Base-by-base conservation (phyloP, 2,888 invertebrate genomes). In the Conomelus anceps region DNA sequence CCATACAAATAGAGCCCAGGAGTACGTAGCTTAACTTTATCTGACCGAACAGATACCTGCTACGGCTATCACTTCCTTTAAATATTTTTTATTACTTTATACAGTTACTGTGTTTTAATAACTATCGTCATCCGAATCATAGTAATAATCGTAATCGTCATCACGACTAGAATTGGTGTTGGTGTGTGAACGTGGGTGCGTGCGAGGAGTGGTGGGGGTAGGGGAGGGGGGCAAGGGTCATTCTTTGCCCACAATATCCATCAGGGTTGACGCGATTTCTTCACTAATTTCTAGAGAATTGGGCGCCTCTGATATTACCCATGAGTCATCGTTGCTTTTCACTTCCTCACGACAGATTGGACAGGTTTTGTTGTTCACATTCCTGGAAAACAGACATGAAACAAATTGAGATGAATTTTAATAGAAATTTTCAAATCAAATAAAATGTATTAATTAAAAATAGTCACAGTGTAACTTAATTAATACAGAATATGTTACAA, bases 301-400 rank as follows among this genome's bases (percentile, higher is more conserved):
- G 0, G 96, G 96, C 22, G 94, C 94, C 92, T 96, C 95, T 0
- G 95, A 95, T 90, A 95, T 93, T 0, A 95, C 94, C 41, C 89
- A 89, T 95, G 96, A 96, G 0, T 95, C 94, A 90, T 96, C 96
- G 0, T 95, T 94, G 91, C 95, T 95, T 86, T 94, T 94, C 87
- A 96, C 92, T 89, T 94, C 94, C 91, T 95, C 95, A 88, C 96
- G 94, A 92, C 96, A 96, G 90, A 96, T 95, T 0, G 96, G 96
- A 92, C 96, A 96, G 0, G 95, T 96, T 92, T 95, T 95, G 92
- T 96, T 95, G 90, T 94, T 94, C n/a, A 95, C 95, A 93, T 95
- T 96, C 96, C 96, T 96, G 92, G 85, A 93, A 92, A 91, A n/a
- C n/a, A n/a, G 89, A 90, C 63, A 91, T 89, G 6, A 88, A 91